Percentiles rank a stretch among this genome's conserved stretches.
Evolutionary conservation across 35 echinoderm and acorn worm genomes (phyloP).

Genomic region (Ptychodera flava): DNA sequence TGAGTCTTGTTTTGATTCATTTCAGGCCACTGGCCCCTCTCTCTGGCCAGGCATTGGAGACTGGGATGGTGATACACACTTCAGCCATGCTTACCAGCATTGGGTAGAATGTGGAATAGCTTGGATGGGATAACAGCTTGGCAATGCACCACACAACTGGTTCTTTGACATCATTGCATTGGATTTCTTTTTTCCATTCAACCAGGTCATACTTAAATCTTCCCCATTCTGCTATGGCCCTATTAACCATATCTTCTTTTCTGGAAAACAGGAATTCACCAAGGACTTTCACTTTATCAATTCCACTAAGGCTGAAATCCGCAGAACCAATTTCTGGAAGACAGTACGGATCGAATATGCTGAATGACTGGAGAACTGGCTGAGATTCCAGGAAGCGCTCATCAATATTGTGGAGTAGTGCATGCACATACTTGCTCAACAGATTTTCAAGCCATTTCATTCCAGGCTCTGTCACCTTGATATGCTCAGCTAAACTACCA

Average conservation of each 20-base stretch:
- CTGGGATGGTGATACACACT: neutral
- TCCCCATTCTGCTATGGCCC: slow-evolving; percentile 11
- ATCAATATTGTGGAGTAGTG: slow-evolving; percentile 12
- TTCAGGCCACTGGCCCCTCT: slow-evolving; percentile 14
- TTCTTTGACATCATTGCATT: no score
- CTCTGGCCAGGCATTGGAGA: slow-evolving; percentile 30
- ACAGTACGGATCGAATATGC: no score
- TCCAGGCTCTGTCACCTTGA: no score
- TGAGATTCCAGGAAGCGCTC: slow-evolving; percentile 12
- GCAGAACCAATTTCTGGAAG: no score
- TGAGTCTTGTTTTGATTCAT: slow-evolving; percentile 16
- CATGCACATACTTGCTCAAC: slow-evolving; percentile 13
- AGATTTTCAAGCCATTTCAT: neutral
- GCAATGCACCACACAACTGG: neutral
- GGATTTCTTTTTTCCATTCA: neutral
- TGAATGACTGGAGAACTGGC: slow-evolving; percentile 6
- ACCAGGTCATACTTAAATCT: slow-evolving; percentile 33
- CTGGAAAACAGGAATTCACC: no score
- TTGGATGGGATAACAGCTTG: no score
- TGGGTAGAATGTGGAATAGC: slow-evolving; percentile 9
- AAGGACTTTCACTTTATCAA: no score
- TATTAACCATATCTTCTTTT: no score
- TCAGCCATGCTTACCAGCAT: neutral
- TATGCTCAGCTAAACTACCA: no score
- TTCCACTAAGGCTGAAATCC: no score